phyloP scores from a whole-genome alignment of 2,888 invertebrate genomes.

The Amphimallon solstitiale region DNA sequence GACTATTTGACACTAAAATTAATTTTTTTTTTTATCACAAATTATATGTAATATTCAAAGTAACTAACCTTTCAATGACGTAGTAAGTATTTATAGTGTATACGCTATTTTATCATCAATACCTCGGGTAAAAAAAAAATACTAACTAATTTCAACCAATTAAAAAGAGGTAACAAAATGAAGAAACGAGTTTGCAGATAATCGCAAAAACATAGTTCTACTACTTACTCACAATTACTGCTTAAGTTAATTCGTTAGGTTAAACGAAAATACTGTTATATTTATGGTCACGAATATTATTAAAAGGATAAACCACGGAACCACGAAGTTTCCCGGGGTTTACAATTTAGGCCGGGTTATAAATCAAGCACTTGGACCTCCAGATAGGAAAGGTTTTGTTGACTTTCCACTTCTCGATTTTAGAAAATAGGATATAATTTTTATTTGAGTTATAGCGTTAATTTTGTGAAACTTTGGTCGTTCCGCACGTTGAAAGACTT shows the following conservation, averaged over 20 bases:
- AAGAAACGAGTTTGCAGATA: too few relatives aligned
- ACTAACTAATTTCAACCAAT: too few relatives aligned
- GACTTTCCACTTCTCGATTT: slow-evolving; percentile 34
- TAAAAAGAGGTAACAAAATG: too few relatives aligned
- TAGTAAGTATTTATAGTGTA: too few relatives aligned
- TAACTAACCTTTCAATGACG: too few relatives aligned
- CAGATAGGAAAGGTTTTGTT: slow-evolving; percentile 32
- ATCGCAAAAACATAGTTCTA: too few relatives aligned
- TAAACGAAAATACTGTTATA: slow-evolving; percentile 16
- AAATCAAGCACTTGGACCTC: slow-evolving; percentile 29
- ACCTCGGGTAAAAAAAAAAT: too few relatives aligned
- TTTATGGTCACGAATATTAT: slow-evolving; percentile 28
- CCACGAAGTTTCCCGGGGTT: slow-evolving; percentile 22
- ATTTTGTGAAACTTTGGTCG: slow-evolving; percentile 30
- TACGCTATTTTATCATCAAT: too few relatives aligned
- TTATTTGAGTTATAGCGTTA: slow-evolving; percentile 36
- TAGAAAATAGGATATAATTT: slow-evolving; percentile 35
- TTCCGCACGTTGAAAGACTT: slow-evolving; percentile 7
- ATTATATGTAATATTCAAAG: too few relatives aligned
- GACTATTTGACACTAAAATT: too few relatives aligned
- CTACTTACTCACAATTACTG: slow-evolving; percentile 1
- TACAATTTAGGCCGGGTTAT: slow-evolving; percentile 26
- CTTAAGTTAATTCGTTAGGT: slow-evolving; percentile 16
- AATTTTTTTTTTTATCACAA: too few relatives aligned
- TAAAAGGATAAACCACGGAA: slow-evolving; percentile 27